Evolutionary conservation across 2,888 invertebrate species (phyloP), one percentile per base, ranked within the genome.

Genomic region (Lucinisca nassula): DNA sequence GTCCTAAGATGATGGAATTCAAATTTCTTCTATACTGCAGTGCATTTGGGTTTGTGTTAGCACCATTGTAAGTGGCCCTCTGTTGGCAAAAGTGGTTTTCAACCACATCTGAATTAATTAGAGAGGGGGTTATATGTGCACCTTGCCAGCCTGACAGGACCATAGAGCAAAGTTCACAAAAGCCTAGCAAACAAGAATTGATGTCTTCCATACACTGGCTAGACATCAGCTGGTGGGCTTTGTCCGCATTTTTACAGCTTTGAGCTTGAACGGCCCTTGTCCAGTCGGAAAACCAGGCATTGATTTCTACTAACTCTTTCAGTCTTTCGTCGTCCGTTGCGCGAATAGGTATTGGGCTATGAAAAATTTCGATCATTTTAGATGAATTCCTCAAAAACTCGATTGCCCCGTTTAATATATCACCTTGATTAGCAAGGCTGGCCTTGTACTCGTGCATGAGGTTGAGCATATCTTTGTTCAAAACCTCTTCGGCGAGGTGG

Each of bases 401-500:
- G 35, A 86, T 61, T 21, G 30, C 79, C 27, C 82, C 86, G 61
- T 75, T 79, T 92, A 37, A 72, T n/a, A 80, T 61, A n/a, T 24
- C 27, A n/a, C 87, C 85, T 27, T 84, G 67, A 76, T 81, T 81
- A 6, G 45, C 84, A 35, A 87, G 73, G 37, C 40, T 77, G 12
- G 58, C 78, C 78, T 76, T 30, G 24, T 70, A 75, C 38, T 51
- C 81, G 45, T 4, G 81, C 82, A 92, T 86, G 0, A 92, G 75
- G 70, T 90, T 79, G 0, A 90, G 73, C 88, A 92, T 90, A 21
- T 92, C 84, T 10, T 8, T 32, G 35, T 87, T 75, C 4, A 92
- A 74, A 1, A 90, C 90, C 38, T 92, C 90, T 55, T 90, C 90
- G 12, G 90, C 90, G 17, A 91, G 51, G 40, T 88, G 87, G 45